Evolutionary conservation across 2,888 invertebrate species (phyloP), one percentile per base, ranked within the genome.

Genomic region (Brenthis daphne): DNA sequence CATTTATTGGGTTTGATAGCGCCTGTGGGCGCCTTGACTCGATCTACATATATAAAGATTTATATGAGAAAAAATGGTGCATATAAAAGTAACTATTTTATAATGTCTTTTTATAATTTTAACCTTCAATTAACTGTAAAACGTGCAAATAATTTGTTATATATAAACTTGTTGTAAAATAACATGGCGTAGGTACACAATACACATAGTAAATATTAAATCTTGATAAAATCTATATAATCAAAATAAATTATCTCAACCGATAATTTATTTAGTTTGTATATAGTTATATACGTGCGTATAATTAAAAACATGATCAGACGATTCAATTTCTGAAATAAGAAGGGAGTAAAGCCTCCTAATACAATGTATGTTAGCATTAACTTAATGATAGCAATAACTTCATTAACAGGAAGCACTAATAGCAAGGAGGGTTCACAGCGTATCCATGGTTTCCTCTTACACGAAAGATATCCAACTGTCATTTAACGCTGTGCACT

Each of bases 1-100:
- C 61, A 57, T 65, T 54, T 66, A 65, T 69, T 60, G 16, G n/a
- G 48, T n/a, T 29, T 50, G 50, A 29, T 29, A 12, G n/a, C n/a
- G 29, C 50, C 16, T 50, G 12, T 50, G 33, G 50, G 60, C 13
- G n/a, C 37, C 11, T 43, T 43, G 8, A 43, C 29, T 50, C 50
- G 16, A 60, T 33, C n/a, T 29, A 29, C 16, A n/a, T 13, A 43
- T 43, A 43, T 43, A 43, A 43, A 43, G 37, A 43, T 43, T 43
- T 43, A 43, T 37, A 37, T 8, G 8, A 43, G 1, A 11, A 43
- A 0, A 43, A 29, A 43, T 8, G 8, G 37, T 43, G 11, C 37
- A 43, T 43, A 43, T 43, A 43, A 43, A 43, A 43, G 8, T 43
- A 2, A 60, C 48, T 33, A 33, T n/a, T 14, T 24, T 50, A 60